Evolutionary conservation across 1,140 invertebrate genomes (phyloP).

Genomic region (Heliconius hewitsoni): DNA sequence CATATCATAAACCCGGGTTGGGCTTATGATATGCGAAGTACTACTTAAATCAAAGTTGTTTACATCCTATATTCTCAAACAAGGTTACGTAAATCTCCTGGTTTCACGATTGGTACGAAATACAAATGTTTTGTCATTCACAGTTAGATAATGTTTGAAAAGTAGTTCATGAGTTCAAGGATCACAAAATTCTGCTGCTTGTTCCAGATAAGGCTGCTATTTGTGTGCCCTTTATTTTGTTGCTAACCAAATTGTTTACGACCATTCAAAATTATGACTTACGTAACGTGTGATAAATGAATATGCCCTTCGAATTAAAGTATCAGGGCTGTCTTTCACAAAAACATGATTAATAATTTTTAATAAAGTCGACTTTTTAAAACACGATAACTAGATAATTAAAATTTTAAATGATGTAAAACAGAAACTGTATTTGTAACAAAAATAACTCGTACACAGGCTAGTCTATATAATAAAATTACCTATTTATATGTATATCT

Average conservation of each 20-base stretch:
- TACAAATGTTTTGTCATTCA: slow-evolving; percentile 39
- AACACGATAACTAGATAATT: background rate
- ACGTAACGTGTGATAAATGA: slow-evolving; percentile 55
- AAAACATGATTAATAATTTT: background rate
- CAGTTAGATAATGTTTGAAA: slow-evolving; percentile 36
- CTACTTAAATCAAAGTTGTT: background rate
- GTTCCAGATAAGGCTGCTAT: slow-evolving; percentile 40
- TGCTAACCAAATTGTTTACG: slow-evolving; percentile 61
- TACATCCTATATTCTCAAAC: slow-evolving; percentile 45
- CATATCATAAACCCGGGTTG: background rate
- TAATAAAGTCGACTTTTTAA: background rate
- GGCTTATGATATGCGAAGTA: background rate
- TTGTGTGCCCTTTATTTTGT: slow-evolving; percentile 49
- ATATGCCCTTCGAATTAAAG: slow-evolving; percentile 44
- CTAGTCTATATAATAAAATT: too few relatives aligned
- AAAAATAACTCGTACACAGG: background rate
- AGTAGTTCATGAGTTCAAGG: slow-evolving; percentile 48
- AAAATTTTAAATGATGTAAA: background rate
- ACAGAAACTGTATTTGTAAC: background rate
- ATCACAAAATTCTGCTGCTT: slow-evolving; percentile 39
- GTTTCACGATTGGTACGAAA: slow-evolving; percentile 38
- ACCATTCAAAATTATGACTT: slow-evolving; percentile 40
- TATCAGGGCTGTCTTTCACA: slow-evolving; percentile 7
- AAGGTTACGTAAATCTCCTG: slow-evolving; percentile 51
- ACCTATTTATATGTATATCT: too few relatives aligned